These are phyloP conservation scores for Drosophila fuyamai DNA, from an alignment of 1,140 invertebrate species.

Conservation along the genomic window DNA sequence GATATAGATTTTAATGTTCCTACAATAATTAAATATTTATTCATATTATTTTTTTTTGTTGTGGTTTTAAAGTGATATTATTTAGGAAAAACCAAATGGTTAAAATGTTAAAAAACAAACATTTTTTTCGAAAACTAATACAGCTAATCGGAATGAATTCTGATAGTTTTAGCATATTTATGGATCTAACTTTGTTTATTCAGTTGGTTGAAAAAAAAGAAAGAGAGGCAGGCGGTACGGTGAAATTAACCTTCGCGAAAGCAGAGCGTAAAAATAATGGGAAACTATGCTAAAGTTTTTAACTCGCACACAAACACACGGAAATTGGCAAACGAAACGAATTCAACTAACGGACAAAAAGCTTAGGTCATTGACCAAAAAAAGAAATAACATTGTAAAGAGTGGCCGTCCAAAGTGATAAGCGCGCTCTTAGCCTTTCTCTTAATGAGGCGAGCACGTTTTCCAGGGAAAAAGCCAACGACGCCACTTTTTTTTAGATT, in stretches of 20 bases:
- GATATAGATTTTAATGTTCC: no score
- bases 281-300: conserved; percentile 9
- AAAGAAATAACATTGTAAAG: conserved; percentile 65
- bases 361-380: conserved; percentile 82
- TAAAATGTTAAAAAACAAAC: no score
- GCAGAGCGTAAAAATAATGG: conserved; percentile 3
- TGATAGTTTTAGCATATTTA: no score
- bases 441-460: conserved; percentile 56
- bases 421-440: conserved; percentile 13
- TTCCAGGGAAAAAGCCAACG: conserved; percentile 56
- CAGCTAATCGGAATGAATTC: no score
- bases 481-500: conserved; percentile 55
- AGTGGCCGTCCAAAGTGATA: conserved; percentile 10
- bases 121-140: no score
- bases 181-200: background rate
- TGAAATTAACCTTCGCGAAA: conserved; percentile 14
- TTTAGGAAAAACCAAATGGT: background rate
- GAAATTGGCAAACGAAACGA: conserved; percentile 25
- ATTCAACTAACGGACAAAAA: conserved; percentile 67
- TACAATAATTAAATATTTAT: no score
- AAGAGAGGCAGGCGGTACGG: conserved; percentile 11
- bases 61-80: no score
- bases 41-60: no score
- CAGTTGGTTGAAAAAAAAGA: background rate
- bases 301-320: background rate